Base-by-base conservation (phyloP, 2,888 invertebrate genomes). In the Laothoe populi region DNA sequence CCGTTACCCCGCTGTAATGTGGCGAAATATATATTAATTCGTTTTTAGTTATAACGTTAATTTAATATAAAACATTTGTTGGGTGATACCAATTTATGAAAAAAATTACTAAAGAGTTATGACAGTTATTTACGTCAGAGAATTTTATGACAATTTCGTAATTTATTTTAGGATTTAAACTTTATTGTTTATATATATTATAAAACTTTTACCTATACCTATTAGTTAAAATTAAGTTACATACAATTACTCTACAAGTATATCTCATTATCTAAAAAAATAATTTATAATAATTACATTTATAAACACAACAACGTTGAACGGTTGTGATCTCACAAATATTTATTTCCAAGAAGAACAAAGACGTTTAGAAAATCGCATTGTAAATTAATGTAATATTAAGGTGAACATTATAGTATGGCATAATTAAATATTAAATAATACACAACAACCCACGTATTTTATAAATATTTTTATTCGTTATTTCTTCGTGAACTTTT, bases 1-100 rank as follows among this genome's bases (percentile, higher is more conserved):
- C 75, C 83, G 81, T 75, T 78, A 81, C 82, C 79, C 83, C 85
- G 81, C 78, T 80, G 71, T 90, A 89, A 90, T 88, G 87, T 88
- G 88, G 86, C 82, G 87, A 90, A 84, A 87, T 91, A 77, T 78
- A 82, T 81, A 75, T 67, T 10, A 74, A 71, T 74, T 74, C 72
- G 71, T 69, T 75, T 79, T 79, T 78, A 78, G 79, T 81, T 81
- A 84, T 70, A 72, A 83, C 83, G 84, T 84, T 79, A 84, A 26
- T 31, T 53, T 53, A 53, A 10, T 7, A 26, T 49, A 10, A 26
- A 31, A 46, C 23, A 16, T 16, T 70, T 13, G n/a, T 23, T 53
- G 42, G 31, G 24, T 44, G 1, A 35, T 19, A 57, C 11, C 10
- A 40, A n/a, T 45, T 44, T 19, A 0, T 46, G 19, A 2, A 42